These are phyloP conservation scores for Cyrtonyx montezumae DNA, from an alignment of 2,113 vertebrate genomes.

Conservation along the genomic window DNA sequence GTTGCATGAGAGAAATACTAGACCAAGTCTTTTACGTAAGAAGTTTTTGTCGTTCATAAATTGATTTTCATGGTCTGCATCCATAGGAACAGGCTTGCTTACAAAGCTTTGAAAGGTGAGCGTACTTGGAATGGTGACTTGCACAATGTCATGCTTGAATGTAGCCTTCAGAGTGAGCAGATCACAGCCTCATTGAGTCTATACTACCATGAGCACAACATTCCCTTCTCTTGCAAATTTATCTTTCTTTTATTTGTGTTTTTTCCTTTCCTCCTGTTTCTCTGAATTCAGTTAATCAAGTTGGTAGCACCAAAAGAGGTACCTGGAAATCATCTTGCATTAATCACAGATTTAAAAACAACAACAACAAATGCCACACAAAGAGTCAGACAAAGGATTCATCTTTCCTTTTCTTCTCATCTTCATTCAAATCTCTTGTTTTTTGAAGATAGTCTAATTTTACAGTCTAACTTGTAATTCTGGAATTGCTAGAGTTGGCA, in stretches of 20 bases:
- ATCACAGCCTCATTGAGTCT: background rate
- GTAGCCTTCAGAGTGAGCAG: background rate
- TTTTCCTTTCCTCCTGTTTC: background rate
- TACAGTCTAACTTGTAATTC: background rate
- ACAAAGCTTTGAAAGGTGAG: background rate
- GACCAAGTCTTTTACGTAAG: background rate
- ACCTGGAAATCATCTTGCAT: background rate
- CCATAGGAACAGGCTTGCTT: background rate
- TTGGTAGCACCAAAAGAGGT: background rate
- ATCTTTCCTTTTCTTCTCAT: background rate
- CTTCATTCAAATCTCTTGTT: background rate
- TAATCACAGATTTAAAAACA: background rate
- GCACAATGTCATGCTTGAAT: background rate
- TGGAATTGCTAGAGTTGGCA: background rate
- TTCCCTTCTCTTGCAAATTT: background rate
- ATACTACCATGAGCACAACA: rapidly evolving
- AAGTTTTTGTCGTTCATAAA: background rate
- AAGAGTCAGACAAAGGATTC: background rate
- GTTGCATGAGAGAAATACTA: background rate
- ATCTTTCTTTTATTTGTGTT: background rate
- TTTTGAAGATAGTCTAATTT: background rate
- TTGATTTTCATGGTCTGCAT: background rate
- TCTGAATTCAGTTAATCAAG: background rate
- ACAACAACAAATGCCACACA: too few species aligned
- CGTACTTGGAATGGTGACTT: background rate